These are phyloP conservation scores for Plebejus anna DNA, from an alignment of 2,888 invertebrate species.

Conservation along the genomic window DNA sequence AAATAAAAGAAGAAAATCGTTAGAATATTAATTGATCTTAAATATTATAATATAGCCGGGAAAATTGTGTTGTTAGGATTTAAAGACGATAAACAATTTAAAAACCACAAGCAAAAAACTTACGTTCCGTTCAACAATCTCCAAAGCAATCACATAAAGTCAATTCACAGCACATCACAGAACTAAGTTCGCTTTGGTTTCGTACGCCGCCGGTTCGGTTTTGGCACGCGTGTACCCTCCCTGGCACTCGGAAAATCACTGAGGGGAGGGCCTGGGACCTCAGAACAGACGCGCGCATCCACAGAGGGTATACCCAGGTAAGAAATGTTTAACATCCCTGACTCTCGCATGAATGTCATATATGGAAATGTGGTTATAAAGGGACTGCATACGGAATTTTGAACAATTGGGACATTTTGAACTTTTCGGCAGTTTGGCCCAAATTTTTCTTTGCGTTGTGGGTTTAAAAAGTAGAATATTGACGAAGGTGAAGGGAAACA, in stretches of 20 bases:
- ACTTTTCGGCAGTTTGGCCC: background rate
- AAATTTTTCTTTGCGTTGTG: background rate
- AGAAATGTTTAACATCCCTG: conserved; percentile 52
- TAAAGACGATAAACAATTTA: background rate
- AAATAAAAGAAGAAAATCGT: too few species aligned
- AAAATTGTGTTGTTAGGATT: too few species aligned
- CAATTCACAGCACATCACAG: conserved; percentile 52
- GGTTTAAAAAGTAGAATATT: background rate
- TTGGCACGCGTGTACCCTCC: conserved; percentile 54
- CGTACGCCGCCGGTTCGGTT: conserved; percentile 50
- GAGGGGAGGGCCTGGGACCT: conserved; percentile 63
- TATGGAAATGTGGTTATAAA: conserved; percentile 35
- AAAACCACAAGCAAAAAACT: background rate
- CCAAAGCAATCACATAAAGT: conserved; percentile 53
- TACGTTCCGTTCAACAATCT: conserved; percentile 48
- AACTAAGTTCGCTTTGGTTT: conserved; percentile 42
- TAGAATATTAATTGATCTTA: too few species aligned
- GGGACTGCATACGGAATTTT: conserved; percentile 32
- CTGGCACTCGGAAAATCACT: conserved; percentile 53
- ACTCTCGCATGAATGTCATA: conserved; percentile 39
- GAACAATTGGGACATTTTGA: conserved; percentile 16
- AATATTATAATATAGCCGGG: too few species aligned
- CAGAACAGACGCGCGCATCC: conserved; percentile 71
- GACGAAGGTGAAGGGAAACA: background rate
- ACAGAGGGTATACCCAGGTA: conserved; percentile 55